Base-by-base conservation (phyloP, 2,888 invertebrate genomes). In the Tiphia femorata region DNA sequence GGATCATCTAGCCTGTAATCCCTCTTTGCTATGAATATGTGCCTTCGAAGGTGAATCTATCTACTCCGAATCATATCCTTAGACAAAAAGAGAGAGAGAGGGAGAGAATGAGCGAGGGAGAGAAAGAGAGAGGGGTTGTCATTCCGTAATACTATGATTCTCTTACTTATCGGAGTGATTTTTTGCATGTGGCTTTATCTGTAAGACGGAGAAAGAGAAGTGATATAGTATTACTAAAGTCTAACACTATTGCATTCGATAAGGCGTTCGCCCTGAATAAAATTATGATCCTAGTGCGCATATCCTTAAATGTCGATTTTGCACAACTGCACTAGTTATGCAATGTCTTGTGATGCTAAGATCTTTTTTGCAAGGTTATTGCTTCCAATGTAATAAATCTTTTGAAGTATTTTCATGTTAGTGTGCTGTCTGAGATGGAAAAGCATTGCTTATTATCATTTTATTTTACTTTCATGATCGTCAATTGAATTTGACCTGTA, bases 221-320 rank as follows among this genome's bases (percentile, higher is more conserved):
- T n/a, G n/a, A n/a, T n/a, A n/a, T n/a, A n/a, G n/a, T n/a, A n/a
- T n/a, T n/a, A n/a, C n/a, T n/a, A n/a, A n/a, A n/a, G n/a, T n/a
- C n/a, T n/a, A n/a, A n/a, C n/a, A n/a, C n/a, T n/a, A n/a, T n/a
- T n/a, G n/a, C n/a, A n/a, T n/a, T n/a, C n/a, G n/a, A n/a, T n/a
- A n/a, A n/a, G n/a, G n/a, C n/a, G n/a, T n/a, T n/a, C n/a, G n/a
- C n/a, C n/a, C n/a, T n/a, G n/a, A n/a, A n/a, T n/a, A n/a, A n/a
- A n/a, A n/a, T n/a, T n/a, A 64, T 64, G 64, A 64, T 65, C 64
- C 64, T 64, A 65, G 64, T 65, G 64, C 64, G 64, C 64, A 65
- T 65, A 60, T 64, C 64, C 60, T 65, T 65, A 49, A 47, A 40
- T 65, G 64, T 65, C 49, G 42, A 56, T 52, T 64, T 33, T 57